Base-by-base conservation (phyloP, 1,140 invertebrate species). In the Drosophila lacertosa region DNA sequence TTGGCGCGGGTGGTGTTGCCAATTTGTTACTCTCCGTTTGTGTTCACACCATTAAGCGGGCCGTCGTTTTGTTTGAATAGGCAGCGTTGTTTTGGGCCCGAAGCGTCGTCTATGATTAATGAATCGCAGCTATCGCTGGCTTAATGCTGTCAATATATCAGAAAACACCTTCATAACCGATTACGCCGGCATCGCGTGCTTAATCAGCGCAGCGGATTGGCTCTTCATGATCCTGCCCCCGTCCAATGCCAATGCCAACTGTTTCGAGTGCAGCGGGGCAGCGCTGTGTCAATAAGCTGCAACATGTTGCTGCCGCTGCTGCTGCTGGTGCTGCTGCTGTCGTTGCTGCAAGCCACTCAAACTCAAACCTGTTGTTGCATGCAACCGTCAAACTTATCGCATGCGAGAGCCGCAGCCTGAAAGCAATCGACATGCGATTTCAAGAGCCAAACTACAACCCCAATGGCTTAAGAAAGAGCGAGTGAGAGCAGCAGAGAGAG, bases 101-200 rank as follows among this genome's bases (percentile, higher is more conserved):
- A 74, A 88, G 82, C 58, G 78, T 82, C 58, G 78, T 82, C 83
- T 88, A 88, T 86, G 82, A 86, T 86, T 86, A 86, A 86, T 86
- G 82, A 88, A 50, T 44, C 77, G 32, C 74, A 58, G 39, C 73
- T 74, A 86, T 65, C 70, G 74, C 59, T 18, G 59, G 40, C 50
- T 77, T 86, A 82, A 88, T 86, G 82, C 74, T 77, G 82, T 86
- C 82, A 86, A 86, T 86, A 81, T 82, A 86, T 86, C 82, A 88
- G 55, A 75, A 54, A 51, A 74, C 77, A 77, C 81, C 71, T 44
- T 11, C 37, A 45, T 66, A 82, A 64, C 81, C 63, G 77, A 84
- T 81, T 82, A 67, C 55, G 54, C 40, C 26, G 22, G 44, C 76
- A 81, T 81, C 62, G 78, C 77, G 73, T 86, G 73, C 60, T 47